Conservation (phyloP, 2,797 vertebrate species). For the Etheostoma nigrum region DNA sequence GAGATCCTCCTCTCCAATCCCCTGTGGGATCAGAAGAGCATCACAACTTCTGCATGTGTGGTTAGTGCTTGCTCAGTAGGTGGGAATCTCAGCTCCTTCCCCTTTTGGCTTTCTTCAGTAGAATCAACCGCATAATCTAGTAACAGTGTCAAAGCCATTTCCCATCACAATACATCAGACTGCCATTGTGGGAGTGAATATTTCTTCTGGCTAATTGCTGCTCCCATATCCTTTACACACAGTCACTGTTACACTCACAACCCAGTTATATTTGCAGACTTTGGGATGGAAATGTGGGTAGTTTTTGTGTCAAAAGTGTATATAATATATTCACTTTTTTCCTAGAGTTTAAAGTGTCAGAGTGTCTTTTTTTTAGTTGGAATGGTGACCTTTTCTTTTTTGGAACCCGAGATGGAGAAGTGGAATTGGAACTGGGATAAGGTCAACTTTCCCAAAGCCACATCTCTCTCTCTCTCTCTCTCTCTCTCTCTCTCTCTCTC, state of each 20-base stretch:
- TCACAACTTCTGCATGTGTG: constrained; percentile 15
- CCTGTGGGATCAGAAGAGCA: background rate
- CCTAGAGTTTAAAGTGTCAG: constrained; percentile 29
- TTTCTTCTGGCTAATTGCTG: constrained; percentile 66
- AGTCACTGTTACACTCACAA: constrained; percentile 18
- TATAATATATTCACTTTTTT: constrained; percentile 18
- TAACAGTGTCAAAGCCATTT: constrained; percentile 58
- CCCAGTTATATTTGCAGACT: constrained; percentile 20
- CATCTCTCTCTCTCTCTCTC: constrained; percentile 41
- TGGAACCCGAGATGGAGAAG: constrained; percentile 57
- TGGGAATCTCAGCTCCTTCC: constrained; percentile 17
- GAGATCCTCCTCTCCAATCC: background rate
- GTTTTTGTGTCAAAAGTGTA: constrained; percentile 32
- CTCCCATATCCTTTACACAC: constrained; percentile 46
- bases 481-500: constrained; percentile 12
- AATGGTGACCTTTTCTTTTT: constrained; percentile 68
- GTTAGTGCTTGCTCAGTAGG: background rate
- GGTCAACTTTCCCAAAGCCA: constrained; percentile 73
- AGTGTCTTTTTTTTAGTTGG: constrained; percentile 26
- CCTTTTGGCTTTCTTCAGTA: constrained; percentile 17
- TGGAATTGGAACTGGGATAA: constrained; percentile 65
- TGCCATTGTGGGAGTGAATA: constrained; percentile 50
- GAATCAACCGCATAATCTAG: constrained; percentile 41
- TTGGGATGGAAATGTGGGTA: constrained; percentile 33
- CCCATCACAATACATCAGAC: constrained; percentile 45